Evolutionary conservation across 2,888 invertebrate species (phyloP).

Genomic region (Thymelicus sylvestris): DNA sequence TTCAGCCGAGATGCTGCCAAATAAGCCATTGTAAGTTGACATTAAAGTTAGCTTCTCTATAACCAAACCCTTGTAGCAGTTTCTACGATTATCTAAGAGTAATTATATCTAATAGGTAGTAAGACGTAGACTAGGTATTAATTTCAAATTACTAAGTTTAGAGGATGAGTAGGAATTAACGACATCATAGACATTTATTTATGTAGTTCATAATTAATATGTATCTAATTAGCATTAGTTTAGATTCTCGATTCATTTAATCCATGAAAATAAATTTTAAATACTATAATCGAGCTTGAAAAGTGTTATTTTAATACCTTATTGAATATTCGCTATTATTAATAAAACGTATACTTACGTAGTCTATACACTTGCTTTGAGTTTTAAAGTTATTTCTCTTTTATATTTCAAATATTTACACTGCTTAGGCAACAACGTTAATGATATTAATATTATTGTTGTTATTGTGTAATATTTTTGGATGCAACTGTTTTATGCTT

Average conservation of each 20-base stretch:
- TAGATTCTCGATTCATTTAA: conserved; percentile 60
- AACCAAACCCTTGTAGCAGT: conserved; percentile 26
- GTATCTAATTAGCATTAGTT: conserved; percentile 68
- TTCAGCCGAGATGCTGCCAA: background rate
- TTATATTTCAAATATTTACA: conserved; percentile 82
- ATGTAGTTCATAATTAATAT: conserved; percentile 62
- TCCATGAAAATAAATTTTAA: conserved; percentile 61
- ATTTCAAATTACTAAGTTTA: conserved; percentile 80
- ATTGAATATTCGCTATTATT: conserved; percentile 78
- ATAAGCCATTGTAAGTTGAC: background rate
- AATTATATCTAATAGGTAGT: conserved; percentile 65
- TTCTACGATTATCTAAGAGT: conserved; percentile 33
- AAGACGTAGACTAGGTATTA: conserved; percentile 60
- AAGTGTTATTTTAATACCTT: conserved; percentile 77
- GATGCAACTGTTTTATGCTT: conserved; percentile 77
- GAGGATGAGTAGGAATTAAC: conserved; percentile 77
- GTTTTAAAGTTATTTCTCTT: conserved; percentile 73
- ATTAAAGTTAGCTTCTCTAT: conserved; percentile 23
- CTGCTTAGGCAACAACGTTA: conserved; percentile 80
- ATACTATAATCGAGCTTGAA: conserved; percentile 80
- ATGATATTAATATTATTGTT: conserved; percentile 77
- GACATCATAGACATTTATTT: conserved; percentile 71
- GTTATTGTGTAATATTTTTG: conserved; percentile 81
- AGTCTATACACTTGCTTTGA: conserved; percentile 57
- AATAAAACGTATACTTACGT: conserved; percentile 65